These are phyloP conservation scores for Alexandromys fortis DNA, from an alignment of 2,113 vertebrate genomes.

Conservation along the genomic window DNA sequence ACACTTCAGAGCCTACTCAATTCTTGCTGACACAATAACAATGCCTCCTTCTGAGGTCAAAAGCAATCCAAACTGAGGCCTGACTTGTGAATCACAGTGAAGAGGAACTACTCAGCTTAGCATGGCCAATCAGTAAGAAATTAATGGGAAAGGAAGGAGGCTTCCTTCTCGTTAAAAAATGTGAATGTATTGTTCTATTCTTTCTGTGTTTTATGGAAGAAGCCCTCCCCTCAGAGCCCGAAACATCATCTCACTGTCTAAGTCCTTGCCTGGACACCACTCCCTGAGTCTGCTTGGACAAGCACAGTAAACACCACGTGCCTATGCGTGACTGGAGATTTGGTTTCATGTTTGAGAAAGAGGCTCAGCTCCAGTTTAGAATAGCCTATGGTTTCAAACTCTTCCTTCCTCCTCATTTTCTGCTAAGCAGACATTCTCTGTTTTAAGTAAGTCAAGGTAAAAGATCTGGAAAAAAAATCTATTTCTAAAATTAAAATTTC, in stretches of 20 bases:
- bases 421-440: background rate
- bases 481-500: conserved; percentile 17
- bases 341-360: background rate
- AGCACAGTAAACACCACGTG: accelerated
- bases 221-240: background rate
- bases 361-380: background rate
- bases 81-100: background rate
- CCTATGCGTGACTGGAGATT: too few relatives aligned
- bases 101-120: background rate
- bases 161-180: background rate
- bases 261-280: background rate
- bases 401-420: background rate
- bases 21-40: background rate
- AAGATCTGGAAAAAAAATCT: background rate
- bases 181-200: background rate
- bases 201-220: background rate
- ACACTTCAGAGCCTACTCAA: conserved; percentile 15
- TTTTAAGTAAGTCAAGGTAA: background rate
- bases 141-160: background rate
- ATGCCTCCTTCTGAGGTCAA: background rate
- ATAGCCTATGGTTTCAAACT: background rate
- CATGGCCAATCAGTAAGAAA: background rate
- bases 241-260: background rate
- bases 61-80: background rate
- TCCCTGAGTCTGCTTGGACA: background rate